Percentiles rank a stretch among this genome's conserved stretches.
These are phyloP conservation scores for Sitta europaea DNA, from an alignment of 2,113 vertebrate genomes.

Conservation along the genomic window DNA sequence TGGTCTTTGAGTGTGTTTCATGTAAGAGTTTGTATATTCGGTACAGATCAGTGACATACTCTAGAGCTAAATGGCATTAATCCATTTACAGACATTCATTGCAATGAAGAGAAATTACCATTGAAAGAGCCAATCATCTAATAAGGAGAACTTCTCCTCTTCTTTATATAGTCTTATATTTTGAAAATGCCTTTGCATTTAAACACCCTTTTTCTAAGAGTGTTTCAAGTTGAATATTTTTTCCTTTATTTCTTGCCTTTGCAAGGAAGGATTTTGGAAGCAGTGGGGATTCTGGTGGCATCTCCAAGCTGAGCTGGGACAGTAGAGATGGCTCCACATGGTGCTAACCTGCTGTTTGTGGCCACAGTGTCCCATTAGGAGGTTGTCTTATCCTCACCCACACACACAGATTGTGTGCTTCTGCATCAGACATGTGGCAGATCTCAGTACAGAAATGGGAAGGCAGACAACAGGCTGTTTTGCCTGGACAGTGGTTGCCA, in stretches of 20 bases:
- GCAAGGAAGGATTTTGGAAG: constrained; percentile 12
- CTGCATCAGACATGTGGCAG: neutral
- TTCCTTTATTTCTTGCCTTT: neutral
- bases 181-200: constrained; percentile 30
- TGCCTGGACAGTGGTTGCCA: neutral
- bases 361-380: constrained; percentile 66
- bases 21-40: constrained; percentile 49
- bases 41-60: constrained; percentile 40
- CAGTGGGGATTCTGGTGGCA: constrained; percentile 43
- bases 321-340: constrained; percentile 60
- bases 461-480: neutral
- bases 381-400: constrained; percentile 44
- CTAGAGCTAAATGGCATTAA: constrained; percentile 63
- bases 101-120: constrained; percentile 62
- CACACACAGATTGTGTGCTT: neutral
- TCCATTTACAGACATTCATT: constrained; percentile 52
- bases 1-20: constrained; percentile 50
- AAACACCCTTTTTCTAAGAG: no score
- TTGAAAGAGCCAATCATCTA: constrained; percentile 5
- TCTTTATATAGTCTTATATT: neutral
- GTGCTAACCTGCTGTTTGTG: constrained; percentile 68
- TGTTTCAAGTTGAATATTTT: constrained; percentile 1
- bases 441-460: neutral
- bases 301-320: constrained; percentile 68
- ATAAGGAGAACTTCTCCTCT: constrained; percentile 34